A percentile compares a stretch with the other conserved stretches of the same genome.
Evolutionary conservation across 2,113 vertebrate species (phyloP).

Genomic region (Steatornis caripensis): DNA sequence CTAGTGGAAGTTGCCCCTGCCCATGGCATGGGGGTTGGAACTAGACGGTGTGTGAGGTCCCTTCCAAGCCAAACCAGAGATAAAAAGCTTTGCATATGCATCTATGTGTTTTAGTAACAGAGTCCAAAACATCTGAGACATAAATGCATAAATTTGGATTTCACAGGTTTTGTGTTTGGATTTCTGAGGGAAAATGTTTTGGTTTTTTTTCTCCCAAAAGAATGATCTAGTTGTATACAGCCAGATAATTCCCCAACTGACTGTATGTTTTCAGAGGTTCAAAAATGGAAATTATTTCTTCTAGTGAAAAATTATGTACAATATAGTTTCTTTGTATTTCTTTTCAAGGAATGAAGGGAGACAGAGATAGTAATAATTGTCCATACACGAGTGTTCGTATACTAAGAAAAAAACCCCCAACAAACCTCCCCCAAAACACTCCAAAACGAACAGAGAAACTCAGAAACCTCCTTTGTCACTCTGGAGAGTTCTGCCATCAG

Average conservation of each 20-base stretch:
- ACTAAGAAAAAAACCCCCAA: accelerated
- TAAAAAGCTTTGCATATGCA: background rate
- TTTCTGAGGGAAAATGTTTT: background rate
- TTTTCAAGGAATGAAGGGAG: background rate
- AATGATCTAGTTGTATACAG: background rate
- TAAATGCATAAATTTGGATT: background rate
- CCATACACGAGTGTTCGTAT: background rate
- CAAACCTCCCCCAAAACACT: background rate
- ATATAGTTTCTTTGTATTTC: background rate
- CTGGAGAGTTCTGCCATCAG: background rate
- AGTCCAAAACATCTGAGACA: background rate
- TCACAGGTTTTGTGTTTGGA: background rate
- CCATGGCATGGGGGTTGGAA: too few species aligned
- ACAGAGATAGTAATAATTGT: background rate
- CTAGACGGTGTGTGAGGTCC: too few species aligned
- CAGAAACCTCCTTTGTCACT: background rate
- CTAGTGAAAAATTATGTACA: background rate
- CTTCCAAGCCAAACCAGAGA: too few species aligned
- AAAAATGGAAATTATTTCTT: background rate
- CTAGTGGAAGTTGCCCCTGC: too few species aligned
- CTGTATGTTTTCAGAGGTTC: background rate
- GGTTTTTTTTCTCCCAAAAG: background rate
- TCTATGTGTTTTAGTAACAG: background rate
- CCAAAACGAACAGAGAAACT: background rate
- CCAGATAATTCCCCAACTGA: background rate